These are phyloP conservation scores for Ectemnius lituratus DNA, from an alignment of 2,888 invertebrate genomes.

Conservation along the genomic window DNA sequence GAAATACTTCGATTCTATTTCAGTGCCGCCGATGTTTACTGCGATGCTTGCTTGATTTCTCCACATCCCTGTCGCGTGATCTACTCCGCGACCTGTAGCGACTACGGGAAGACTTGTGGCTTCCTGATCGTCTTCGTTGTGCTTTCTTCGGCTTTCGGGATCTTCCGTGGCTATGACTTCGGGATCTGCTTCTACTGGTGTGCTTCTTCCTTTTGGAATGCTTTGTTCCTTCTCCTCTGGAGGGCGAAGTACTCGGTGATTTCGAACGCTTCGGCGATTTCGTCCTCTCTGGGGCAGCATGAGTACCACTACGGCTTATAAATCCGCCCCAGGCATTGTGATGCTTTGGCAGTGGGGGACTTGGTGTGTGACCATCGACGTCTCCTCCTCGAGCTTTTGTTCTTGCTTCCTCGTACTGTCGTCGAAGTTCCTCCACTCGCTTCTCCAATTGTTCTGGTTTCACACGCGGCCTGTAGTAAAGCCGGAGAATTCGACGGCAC, in stretches of 20 bases:
- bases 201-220: slow-evolving; percentile 76
- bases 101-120: slow-evolving; percentile 74
- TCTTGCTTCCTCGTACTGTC: slow-evolving; percentile 85
- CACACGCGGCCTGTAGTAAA: slow-evolving; percentile 91
- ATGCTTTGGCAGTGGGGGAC: slow-evolving; percentile 79
- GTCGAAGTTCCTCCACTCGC: slow-evolving; percentile 86
- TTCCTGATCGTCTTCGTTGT: slow-evolving; percentile 71
- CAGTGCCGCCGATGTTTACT: slow-evolving; percentile 73
- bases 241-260: slow-evolving; percentile 71
- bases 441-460: slow-evolving; percentile 85
- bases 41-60: slow-evolving; percentile 73
- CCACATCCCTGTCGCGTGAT: slow-evolving; percentile 74
- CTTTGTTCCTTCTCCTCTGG: slow-evolving; percentile 69
- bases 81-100: slow-evolving; percentile 75
- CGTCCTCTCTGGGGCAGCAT: slow-evolving; percentile 71
- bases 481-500: slow-evolving; percentile 87
- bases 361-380: slow-evolving; percentile 79
- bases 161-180: slow-evolving; percentile 76
- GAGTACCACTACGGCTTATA: slow-evolving; percentile 80
- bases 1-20: slow-evolving; percentile 28
- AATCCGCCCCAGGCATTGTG: slow-evolving; percentile 85
- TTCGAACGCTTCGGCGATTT: slow-evolving; percentile 74
- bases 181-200: slow-evolving; percentile 76
- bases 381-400: slow-evolving; percentile 80
- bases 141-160: slow-evolving; percentile 74